These are phyloP conservation scores for Hypanus sabinus DNA, from an alignment of 2,113 vertebrate species.

Conservation along the genomic window DNA sequence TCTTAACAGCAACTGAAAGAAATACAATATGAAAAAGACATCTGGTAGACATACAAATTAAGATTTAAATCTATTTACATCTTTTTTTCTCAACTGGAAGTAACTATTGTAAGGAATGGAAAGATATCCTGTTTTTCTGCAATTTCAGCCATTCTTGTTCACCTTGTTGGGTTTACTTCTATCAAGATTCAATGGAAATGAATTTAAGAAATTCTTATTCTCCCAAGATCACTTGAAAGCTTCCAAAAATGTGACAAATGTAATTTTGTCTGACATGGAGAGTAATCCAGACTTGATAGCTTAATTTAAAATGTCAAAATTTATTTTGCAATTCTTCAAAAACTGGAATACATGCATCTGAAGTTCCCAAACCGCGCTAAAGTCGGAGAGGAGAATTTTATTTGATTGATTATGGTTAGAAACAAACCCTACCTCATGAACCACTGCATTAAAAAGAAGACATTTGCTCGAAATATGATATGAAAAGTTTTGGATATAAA, in stretches of 20 bases:
- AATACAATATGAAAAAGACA: not conserved
- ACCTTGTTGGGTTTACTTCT: not conserved
- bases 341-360: not conserved
- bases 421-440: not conserved
- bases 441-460: not conserved
- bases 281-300: not conserved
- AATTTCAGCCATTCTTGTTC: not conserved
- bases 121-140: not conserved
- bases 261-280: not conserved
- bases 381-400: not conserved
- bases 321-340: not conserved
- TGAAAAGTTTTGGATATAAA: too few relatives aligned
- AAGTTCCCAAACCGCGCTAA: not conserved
- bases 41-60: not conserved
- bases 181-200: not conserved
- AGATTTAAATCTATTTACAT: not conserved
- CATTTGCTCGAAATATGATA: not conserved
- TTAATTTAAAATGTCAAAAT: not conserved
- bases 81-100: not conserved
- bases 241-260: not conserved
- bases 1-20: not conserved
- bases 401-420: not conserved
- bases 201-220: not conserved
- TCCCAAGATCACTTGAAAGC: not conserved
- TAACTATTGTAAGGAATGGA: not conserved